A percentile compares a stretch with the other conserved stretches of the same genome.
Evolutionary conservation across 2,888 invertebrate genomes (phyloP).

Genomic region (Tubulanus polymorphus): DNA sequence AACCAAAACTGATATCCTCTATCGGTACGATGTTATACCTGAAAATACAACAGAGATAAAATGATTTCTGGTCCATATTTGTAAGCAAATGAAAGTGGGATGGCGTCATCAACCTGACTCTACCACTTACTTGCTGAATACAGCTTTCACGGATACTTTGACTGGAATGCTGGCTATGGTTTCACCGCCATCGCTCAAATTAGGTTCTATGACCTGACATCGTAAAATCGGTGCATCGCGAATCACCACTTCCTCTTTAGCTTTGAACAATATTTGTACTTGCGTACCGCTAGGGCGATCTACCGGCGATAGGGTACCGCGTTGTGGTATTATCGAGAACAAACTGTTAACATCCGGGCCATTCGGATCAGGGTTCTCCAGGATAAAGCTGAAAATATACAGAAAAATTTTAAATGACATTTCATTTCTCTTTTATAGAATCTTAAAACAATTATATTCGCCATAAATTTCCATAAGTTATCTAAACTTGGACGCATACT

Average conservation of each 20-base stretch:
- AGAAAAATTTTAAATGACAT: constrained; percentile 5
- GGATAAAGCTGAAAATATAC: constrained; percentile 35
- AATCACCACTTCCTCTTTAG: constrained; percentile 43
- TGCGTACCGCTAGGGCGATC: constrained; percentile 45
- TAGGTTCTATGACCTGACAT: constrained; percentile 52
- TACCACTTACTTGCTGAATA: constrained; percentile 51
- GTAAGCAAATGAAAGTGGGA: neutral
- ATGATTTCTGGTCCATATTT: neutral
- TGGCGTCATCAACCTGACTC: neutral
- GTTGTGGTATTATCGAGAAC: constrained; percentile 44
- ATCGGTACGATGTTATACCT: constrained; percentile 50
- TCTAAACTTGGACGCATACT: constrained; percentile 21
- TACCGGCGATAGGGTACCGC: constrained; percentile 40
- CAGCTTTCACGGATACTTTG: constrained; percentile 49
- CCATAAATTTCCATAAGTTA: neutral
- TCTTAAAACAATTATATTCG: neutral
- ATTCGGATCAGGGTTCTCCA: constrained; percentile 38
- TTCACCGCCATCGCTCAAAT: constrained; percentile 44
- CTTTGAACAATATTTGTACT: constrained; percentile 46
- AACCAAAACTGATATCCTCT: constrained; percentile 53
- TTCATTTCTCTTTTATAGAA: neutral
- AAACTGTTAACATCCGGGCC: constrained; percentile 39
- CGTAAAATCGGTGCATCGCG: constrained; percentile 49
- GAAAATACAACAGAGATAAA: constrained; percentile 11
- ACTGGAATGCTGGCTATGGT: constrained; percentile 54